Base-by-base conservation (phyloP, 2,888 invertebrate genomes). In the Dolichomitus sp. region DNA sequence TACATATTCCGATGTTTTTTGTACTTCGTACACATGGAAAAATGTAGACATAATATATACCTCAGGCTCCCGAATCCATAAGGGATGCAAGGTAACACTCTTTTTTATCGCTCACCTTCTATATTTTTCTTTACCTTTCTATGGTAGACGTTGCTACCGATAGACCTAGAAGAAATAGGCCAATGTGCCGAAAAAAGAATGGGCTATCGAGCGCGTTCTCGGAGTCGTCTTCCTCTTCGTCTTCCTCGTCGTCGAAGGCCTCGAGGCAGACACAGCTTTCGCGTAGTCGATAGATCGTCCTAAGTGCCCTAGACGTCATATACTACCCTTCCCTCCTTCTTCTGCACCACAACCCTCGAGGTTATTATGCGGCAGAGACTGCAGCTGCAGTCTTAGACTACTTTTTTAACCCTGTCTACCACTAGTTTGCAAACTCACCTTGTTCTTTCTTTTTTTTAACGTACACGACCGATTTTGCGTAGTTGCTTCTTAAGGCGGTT, bases 261-360 rank as follows among this genome's bases (percentile, higher is more conserved):
- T 81, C 82, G 65, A 77, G 85, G 81, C 83, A 83, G 72, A 81
- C 76, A 80, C 80, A 73, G 80, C 72, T 80, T 83, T 77, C 81
- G 81, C 81, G 79, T 78, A 84, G 84, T 87, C 88, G 88, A 90
- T 90, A 90, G 89, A 90, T 90, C 90, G 88, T 88, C 85, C 84
- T 88, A 89, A 89, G 89, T 89, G 87, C 88, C 88, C 89, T 89
- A 91, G 91, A 90, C 88, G 91, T 91, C 89, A 86, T 89, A 87
- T 37, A 33, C 85, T 87, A 80, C 84, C 76, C 83, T 80, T 50
- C 84, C 48, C 52, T 37, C 54, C 69, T 65, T 27, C 78, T 68
- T 72, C 57, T 65, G 66, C 68, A 68, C 72, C 61, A 66, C 75
- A 76, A 74, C 80, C 83, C 80, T 78, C 80, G 80, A 76, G 82